Evolutionary conservation across 2,797 vertebrate species (phyloP), one percentile per base, ranked within the genome.

Genomic region (Crocidura indochinensis): DNA sequence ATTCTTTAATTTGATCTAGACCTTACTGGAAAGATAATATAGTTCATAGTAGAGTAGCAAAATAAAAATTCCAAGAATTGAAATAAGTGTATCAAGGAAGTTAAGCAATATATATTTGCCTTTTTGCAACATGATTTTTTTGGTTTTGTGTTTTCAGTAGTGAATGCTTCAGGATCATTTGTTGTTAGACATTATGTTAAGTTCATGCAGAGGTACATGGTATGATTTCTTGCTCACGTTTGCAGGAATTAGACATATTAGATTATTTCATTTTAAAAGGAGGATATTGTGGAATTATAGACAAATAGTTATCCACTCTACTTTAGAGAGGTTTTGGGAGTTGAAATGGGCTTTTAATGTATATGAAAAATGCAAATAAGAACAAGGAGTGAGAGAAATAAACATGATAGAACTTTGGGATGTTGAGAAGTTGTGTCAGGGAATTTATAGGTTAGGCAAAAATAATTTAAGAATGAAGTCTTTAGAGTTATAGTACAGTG

Each of bases 211-310:
- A 51, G 15, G 19, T 22, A 46, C 72, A 60, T 77, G 26, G 22
- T 73, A 64, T 12, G 17, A 69, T 87, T 95, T 83, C 53, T 87
- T 84, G 56, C n/a, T 19, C 86, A 77, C 17, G 3, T 44, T 87
- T 92, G 64, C 67, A 83, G 7, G 46, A 89, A 60, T 73, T 47
- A 84, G 60, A 64, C 8, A 75, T 67, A 78, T 56, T 29, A 84
- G 88, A 51, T 44, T 2, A 82, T 81, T 83, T 92, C 29, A n/a
- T 12, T 77, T 20, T 82, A 60, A 89, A 85, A 78, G 56, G 64
- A 87, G 31, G 81, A 12, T 56, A 19, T 1, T 31, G 8, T 65
- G 51, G 15, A 38, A 62, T 84, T 89, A 95, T 44, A 24, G 53
- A 69, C 47, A 79, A 69, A 68, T 27, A 90, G 56, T 85, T 62